Evolutionary conservation across 2,888 invertebrate species (phyloP), one percentile per base, ranked within the genome.

Genomic region (Notocelia uddmanniana): DNA sequence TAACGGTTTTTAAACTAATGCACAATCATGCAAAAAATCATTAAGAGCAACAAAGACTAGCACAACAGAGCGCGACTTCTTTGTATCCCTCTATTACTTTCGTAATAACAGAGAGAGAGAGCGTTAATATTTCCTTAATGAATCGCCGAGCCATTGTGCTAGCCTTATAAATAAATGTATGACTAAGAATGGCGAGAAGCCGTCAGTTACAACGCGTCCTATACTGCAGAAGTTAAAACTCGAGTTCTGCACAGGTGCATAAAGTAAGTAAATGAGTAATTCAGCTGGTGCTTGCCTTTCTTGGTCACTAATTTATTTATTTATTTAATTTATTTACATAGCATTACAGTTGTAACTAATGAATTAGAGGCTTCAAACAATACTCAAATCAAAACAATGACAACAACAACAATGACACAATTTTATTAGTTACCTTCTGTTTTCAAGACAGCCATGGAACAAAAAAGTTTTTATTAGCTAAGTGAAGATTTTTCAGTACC

Each of bases 361-460:
- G 18, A 1, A n/a, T 18, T 26, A 48, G 23, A 60, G 15, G 48
- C 48, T 50, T 50, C n/a, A n/a, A 54, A 71, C 31, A 41, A 72
- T 48, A 34, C 66, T 67, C 48, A 31, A 54, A n/a, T 13, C 9
- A 26, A 57, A 75, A 58, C 63, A 59, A 72, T 69, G 63, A 77
- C 18, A 11, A 64, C 52, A 11, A 54, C 63, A 73, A 74, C 74
- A 69, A 79, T 69, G 74, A 80, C 74, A 76, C 70, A 73, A 73
- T 79, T 74, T 74, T 68, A 37, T 73, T 73, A 73, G 76, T 91
- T 93, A 93, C 93, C 93, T 93, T 93, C 92, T 92, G 86, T 85
- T 79, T 83, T 83, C 83, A 82, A 81, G 85, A 80, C 78, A 87
- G 83, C 79, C 93, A 93, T 93, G 93, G 80, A 93, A 93, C 90